Base-by-base conservation (phyloP, 1,140 invertebrate species). In the Plodia interpunctella region DNA sequence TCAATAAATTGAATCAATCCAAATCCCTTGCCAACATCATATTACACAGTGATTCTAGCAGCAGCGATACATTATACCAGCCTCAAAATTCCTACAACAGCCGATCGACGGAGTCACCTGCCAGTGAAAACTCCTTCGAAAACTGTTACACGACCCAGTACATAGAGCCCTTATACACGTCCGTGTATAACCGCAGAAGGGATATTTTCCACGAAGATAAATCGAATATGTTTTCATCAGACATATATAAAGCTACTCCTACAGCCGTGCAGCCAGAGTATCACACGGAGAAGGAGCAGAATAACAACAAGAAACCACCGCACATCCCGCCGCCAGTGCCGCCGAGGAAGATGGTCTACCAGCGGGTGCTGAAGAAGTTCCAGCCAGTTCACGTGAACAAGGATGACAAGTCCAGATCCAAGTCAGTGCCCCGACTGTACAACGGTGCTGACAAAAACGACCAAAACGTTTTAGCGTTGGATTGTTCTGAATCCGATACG, bases 21-120 rank as follows among this genome's bases (percentile, higher is more conserved):
- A 90, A 90, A 66, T 90, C 89, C 0, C 66, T 90, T 21, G 89
- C 89, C 9, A 90, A 90, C 56, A 90, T 90, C 25, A 82, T 90
- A 25, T 52, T 90, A 17, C 84, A 90, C 49, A 90, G 80, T 50
- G 86, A 90, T 57, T 90, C 89, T 0, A 87, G 85, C 61, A 90
- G 87, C 65, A 88, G 74, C 58, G 89, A 90, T 55, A 90, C 87
- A 0, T 63, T 90, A n/a, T 90, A 90, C 57, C 89, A 90, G 57
- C 82, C 87, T 0, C 85, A 86, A 66, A 87, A 82, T 55, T 83
- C 81, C 5, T 84, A 76, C 68, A 86, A 83, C 66, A 78, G 81
- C 20, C 75, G 83, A 35, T 87, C 83, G 8, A 85, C 83, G 0
- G 84, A 88, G 54, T 90, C 87, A n/a, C 80, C 89, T 17, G 80